Conservation (phyloP, 2,113 vertebrate species). For the Macroglossus sobrinus region DNA sequence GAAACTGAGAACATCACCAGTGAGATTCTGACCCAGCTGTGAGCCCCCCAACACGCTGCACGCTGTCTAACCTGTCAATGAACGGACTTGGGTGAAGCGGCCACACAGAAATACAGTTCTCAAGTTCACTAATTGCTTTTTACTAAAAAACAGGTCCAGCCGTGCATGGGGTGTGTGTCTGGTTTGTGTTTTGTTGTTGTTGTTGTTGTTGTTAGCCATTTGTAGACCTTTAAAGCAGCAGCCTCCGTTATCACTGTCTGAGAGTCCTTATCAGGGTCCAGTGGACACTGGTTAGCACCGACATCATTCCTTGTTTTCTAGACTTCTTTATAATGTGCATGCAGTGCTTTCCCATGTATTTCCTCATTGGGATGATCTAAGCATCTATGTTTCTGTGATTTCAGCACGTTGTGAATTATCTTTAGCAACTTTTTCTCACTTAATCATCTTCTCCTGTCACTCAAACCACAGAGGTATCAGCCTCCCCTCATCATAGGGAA, state of each 20-base stretch:
- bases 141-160: background rate
- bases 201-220: background rate
- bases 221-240: background rate
- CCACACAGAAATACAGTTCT: background rate
- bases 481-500: background rate
- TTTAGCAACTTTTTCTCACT: constrained; percentile 24
- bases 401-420: background rate
- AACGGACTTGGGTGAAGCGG: background rate
- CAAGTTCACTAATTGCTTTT: background rate
- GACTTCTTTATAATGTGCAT: background rate
- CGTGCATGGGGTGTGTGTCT: too few species aligned
- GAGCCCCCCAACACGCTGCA: background rate
- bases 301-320: background rate
- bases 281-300: background rate
- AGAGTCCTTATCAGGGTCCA: background rate
- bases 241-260: background rate
- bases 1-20: background rate
- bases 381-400: background rate
- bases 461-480: background rate
- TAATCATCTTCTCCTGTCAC: background rate
- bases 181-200: too few species aligned
- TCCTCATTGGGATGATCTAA: background rate
- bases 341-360: background rate
- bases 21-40: background rate
- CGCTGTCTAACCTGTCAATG: background rate